These are phyloP conservation scores for Thereva unica DNA, from an alignment of 2,888 invertebrate species.

Conservation along the genomic window DNA sequence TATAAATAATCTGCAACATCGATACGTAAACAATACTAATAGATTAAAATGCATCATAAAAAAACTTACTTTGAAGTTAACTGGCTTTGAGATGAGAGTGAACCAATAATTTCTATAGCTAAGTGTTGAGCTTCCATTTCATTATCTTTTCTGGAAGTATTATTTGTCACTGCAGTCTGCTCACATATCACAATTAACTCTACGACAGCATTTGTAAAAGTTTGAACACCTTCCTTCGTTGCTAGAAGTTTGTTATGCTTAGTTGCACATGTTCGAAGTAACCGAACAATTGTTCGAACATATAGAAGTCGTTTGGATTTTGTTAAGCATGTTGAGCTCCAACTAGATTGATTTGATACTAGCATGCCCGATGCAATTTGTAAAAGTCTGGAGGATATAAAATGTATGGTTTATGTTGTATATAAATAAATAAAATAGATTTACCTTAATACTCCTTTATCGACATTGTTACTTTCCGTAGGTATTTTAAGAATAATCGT, in stretches of 20 bases:
- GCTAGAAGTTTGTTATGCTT: constrained; percentile 53
- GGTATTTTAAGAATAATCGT: constrained; percentile 65
- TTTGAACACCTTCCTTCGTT: constrained; percentile 51
- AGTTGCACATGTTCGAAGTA: constrained; percentile 52
- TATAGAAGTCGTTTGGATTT: constrained; percentile 55
- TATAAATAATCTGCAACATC: constrained; percentile 50
- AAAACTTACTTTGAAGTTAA: constrained; percentile 53
- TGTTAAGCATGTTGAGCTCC: constrained; percentile 45
- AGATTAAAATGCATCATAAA: not conserved
- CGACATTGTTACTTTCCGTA: constrained; percentile 61
- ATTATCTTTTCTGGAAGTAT: constrained; percentile 45
- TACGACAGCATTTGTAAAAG: constrained; percentile 49
- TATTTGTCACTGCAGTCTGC: constrained; percentile 39
- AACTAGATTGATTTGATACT: not conserved
- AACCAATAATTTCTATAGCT: constrained; percentile 53
- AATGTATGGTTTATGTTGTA: constrained; percentile 34
- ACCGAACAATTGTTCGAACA: constrained; percentile 52
- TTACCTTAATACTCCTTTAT: constrained; percentile 65
- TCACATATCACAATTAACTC: constrained; percentile 51
- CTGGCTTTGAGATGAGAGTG: constrained; percentile 54
- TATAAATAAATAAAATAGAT: constrained; percentile 43
- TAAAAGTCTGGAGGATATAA: constrained; percentile 36
- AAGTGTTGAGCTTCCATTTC: constrained; percentile 53
- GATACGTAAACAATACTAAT: not conserved
- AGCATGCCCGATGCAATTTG: constrained; percentile 39